Conservation (phyloP, 2,888 invertebrate species). For the Tetragnatha montana region DNA sequence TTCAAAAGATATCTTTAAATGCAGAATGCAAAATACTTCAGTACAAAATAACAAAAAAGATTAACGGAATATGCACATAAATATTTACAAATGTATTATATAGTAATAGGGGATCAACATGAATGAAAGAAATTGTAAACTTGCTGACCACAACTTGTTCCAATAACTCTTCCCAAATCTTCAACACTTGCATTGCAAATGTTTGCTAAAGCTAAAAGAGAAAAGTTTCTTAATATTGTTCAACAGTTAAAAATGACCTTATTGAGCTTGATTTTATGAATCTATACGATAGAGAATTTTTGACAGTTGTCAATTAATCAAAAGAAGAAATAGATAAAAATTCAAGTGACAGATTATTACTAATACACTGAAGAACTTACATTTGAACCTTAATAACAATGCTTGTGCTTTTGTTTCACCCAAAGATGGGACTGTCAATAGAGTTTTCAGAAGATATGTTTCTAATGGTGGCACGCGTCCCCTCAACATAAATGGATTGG, state of each 20-base stretch:
- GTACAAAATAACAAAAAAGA: too few species aligned
- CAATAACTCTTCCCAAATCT: constrained; percentile 55
- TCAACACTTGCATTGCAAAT: constrained; percentile 63
- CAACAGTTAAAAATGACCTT: background rate
- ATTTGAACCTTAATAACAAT: constrained; percentile 53
- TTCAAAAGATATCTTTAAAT: too few species aligned
- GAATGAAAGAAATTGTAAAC: constrained; percentile 66
- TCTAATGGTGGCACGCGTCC: constrained; percentile 56
- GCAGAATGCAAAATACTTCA: too few species aligned
- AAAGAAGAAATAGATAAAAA: background rate
- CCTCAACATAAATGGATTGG: constrained; percentile 56
- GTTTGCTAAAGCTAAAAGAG: constrained; percentile 52
- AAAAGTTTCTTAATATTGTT: background rate
- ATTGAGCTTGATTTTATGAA: too few species aligned
- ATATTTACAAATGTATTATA: constrained; percentile 2
- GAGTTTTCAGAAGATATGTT: constrained; percentile 54
- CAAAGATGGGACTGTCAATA: constrained; percentile 59
- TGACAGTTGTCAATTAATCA: too few species aligned
- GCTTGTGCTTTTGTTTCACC: constrained; percentile 70
- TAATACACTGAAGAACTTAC: constrained; percentile 34
- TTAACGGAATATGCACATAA: too few species aligned
- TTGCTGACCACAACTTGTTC: constrained; percentile 55
- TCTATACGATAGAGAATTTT: too few species aligned
- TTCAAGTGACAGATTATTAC: background rate
- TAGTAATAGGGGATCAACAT: constrained; percentile 7